These are phyloP conservation scores for Unio delphinus DNA, from an alignment of 2,888 invertebrate species.

Conservation along the genomic window DNA sequence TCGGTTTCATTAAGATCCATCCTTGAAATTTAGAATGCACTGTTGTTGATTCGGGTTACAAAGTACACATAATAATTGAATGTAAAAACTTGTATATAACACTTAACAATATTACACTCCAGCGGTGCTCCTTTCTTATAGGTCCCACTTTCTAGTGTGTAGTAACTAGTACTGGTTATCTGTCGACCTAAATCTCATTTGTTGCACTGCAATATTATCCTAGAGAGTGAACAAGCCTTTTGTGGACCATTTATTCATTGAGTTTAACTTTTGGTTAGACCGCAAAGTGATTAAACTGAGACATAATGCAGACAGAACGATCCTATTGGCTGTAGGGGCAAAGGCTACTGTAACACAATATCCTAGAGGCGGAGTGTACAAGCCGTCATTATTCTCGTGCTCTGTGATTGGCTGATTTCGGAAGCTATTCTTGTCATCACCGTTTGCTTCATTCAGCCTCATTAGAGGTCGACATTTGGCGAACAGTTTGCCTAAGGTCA, in stretches of 20 bases:
- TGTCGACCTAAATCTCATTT: too few species aligned
- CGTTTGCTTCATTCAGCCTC: slow-evolving; percentile 7
- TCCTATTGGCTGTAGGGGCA: slow-evolving; percentile 14
- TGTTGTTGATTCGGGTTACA: slow-evolving; percentile 3
- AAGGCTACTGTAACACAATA: slow-evolving; percentile 5
- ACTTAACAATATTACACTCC: too few species aligned
- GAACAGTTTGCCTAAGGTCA: slow-evolving; percentile 13
- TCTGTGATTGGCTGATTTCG: slow-evolving; percentile 9
- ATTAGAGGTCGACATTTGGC: slow-evolving; percentile 14
- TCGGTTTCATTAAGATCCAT: slow-evolving; percentile 1
- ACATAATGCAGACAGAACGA: too few species aligned
- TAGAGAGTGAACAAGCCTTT: too few species aligned
- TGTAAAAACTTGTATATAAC: not conserved
- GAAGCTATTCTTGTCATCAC: not conserved
- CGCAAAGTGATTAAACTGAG: too few species aligned
- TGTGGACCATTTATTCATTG: too few species aligned
- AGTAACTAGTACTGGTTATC: too few species aligned
- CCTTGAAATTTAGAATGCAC: slow-evolving; percentile 21
- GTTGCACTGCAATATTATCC: too few species aligned
- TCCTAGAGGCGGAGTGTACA: slow-evolving; percentile 14
- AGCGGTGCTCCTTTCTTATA: too few species aligned
- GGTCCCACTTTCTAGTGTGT: too few species aligned
- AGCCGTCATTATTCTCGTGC: slow-evolving; percentile 23
- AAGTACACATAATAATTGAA: not conserved
- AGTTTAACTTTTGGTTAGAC: too few species aligned